phyloP scores from a whole-genome alignment of 2,888 invertebrate species.

The Ophion slaviceki region DNA sequence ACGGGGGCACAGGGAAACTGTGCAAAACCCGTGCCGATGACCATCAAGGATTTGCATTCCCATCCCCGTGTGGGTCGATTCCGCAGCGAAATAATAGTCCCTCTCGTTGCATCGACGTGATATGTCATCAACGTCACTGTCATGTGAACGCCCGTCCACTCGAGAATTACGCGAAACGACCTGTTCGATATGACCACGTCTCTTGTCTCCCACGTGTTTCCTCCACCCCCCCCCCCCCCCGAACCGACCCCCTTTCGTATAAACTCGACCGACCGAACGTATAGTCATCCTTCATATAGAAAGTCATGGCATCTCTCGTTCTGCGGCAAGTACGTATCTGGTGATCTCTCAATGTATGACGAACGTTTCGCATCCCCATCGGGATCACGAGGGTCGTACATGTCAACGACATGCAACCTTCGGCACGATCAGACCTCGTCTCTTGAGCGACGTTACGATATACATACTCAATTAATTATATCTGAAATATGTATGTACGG shows the following conservation, averaged over 20 bases:
- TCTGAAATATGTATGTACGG: constrained; percentile 68
- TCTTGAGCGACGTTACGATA: constrained; percentile 13
- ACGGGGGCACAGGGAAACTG: too few relatives aligned
- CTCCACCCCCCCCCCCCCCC: neutral
- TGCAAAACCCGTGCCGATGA: too few relatives aligned
- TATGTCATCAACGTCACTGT: constrained; percentile 81
- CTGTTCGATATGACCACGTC: constrained; percentile 73
- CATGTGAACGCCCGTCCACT: constrained; percentile 78
- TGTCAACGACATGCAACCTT: constrained; percentile 77
- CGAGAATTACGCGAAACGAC: constrained; percentile 80
- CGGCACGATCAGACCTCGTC: constrained; percentile 51
- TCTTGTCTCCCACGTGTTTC: constrained; percentile 72
- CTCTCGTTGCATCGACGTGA: constrained; percentile 67
- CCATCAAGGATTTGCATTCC: too few relatives aligned
- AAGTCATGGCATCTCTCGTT: constrained; percentile 62
- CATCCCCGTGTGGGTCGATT: neutral
- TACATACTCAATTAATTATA: neutral
- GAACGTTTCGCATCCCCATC: constrained; percentile 75
- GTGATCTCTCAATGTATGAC: constrained; percentile 60
- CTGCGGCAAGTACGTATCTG: constrained; percentile 60
- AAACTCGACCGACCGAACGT: constrained; percentile 63
- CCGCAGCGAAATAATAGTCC: constrained; percentile 1
- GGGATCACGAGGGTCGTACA: constrained; percentile 77
- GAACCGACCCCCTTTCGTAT: neutral
- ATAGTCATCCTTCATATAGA: constrained; percentile 49